Evolutionary conservation across 2,888 invertebrate species (phyloP).

Genomic region (Acanthosoma haemorrhoidale): DNA sequence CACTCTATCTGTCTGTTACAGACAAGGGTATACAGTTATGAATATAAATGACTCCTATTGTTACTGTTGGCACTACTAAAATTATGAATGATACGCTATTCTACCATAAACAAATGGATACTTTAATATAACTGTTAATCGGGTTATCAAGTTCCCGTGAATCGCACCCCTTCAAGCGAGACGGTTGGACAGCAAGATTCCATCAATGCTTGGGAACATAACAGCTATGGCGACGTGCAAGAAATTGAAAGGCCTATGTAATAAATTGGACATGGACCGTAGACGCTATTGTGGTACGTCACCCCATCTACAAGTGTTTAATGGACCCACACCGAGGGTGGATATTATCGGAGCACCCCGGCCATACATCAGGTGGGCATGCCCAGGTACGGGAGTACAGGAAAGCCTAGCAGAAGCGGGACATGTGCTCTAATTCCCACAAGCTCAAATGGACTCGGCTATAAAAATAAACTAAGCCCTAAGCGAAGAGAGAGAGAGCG

Average conservation of each 20-base stretch:
- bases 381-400: neutral
- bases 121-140: too few species aligned
- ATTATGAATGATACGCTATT: too few species aligned
- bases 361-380: constrained; percentile 1
- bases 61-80: too few species aligned
- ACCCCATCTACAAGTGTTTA: constrained; percentile 11
- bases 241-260: constrained; percentile 5
- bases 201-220: neutral
- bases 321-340: too few species aligned
- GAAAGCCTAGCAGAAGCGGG: neutral
- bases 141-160: too few species aligned
- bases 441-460: constrained; percentile 7
- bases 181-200: neutral
- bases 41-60: too few species aligned
- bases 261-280: neutral
- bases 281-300: neutral
- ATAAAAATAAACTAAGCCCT: constrained; percentile 2
- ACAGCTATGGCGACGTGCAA: neutral
- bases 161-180: too few species aligned
- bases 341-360: neutral
- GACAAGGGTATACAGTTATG: too few species aligned
- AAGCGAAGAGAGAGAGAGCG: neutral
- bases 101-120: too few species aligned
- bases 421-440: constrained; percentile 12
- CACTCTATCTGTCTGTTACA: too few species aligned